These are phyloP conservation scores for Drosophila kambysellisi DNA, from an alignment of 2,888 invertebrate genomes.

Conservation along the genomic window DNA sequence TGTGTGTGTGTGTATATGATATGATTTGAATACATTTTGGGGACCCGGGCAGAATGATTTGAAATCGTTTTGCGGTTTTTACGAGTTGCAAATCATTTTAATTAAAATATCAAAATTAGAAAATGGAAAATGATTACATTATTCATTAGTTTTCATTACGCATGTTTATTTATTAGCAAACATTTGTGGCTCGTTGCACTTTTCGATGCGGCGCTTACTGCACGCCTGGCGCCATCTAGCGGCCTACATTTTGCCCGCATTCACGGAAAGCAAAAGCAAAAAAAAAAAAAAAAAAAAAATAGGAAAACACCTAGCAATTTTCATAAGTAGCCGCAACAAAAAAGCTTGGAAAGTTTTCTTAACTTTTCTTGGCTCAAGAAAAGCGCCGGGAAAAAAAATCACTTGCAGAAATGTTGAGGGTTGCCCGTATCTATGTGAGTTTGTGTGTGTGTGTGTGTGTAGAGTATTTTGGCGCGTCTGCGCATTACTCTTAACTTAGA, in stretches of 20 bases:
- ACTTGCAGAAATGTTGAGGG: slow-evolving; percentile 48
- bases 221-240: slow-evolving; percentile 71
- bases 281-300: not conserved
- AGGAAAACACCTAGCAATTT: slow-evolving; percentile 16
- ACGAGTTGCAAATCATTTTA: slow-evolving; percentile 83
- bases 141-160: slow-evolving; percentile 83
- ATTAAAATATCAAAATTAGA: slow-evolving; percentile 82
- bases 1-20: slow-evolving; percentile 50
- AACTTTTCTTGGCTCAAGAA: slow-evolving; percentile 69
- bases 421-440: slow-evolving; percentile 30
- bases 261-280: slow-evolving; percentile 4
- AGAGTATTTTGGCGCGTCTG: slow-evolving; percentile 48
- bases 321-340: slow-evolving; percentile 42
- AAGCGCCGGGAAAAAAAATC: slow-evolving; percentile 45
- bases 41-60: slow-evolving; percentile 67
- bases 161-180: slow-evolving; percentile 75
- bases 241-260: slow-evolving; percentile 1
- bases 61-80: slow-evolving; percentile 82
- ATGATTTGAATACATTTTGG: slow-evolving; percentile 73
- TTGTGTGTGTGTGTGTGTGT: slow-evolving; percentile 25
- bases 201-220: slow-evolving; percentile 42
- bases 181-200: slow-evolving; percentile 60
- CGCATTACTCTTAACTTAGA: slow-evolving; percentile 59
- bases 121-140: slow-evolving; percentile 82
- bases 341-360: slow-evolving; percentile 73